Conservation (phyloP, 2,797 vertebrate genomes). For the Notamacropus eugenii region DNA sequence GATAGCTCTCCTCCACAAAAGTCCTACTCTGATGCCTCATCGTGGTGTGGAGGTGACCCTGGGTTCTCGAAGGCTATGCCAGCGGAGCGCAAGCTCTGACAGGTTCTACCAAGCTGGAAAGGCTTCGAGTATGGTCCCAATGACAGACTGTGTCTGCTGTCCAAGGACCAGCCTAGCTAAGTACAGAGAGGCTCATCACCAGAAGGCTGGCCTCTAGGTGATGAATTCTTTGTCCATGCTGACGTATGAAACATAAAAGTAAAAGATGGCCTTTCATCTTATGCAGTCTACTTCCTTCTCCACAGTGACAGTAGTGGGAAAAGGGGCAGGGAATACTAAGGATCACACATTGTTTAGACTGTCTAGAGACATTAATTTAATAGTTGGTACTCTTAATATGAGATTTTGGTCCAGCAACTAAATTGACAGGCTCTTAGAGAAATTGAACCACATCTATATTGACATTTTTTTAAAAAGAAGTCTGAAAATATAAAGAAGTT, state of each 20-base stretch:
- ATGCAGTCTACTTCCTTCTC: not conserved
- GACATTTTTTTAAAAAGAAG: not conserved
- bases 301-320: not conserved
- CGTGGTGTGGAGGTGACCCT: constrained; percentile 6
- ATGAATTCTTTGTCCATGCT: constrained; percentile 4
- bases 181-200: constrained; percentile 7
- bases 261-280: constrained; percentile 1
- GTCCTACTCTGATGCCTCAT: constrained; percentile 1
- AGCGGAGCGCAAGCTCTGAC: constrained; percentile 2
- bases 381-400: not conserved
- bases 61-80: constrained; percentile 1
- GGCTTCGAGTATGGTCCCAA: constrained; percentile 7
- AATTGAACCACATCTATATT: not conserved
- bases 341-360: not conserved
- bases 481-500: not conserved
- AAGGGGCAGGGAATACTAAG: not conserved
- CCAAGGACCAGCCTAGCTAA: constrained; percentile 1
- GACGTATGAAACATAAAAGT: not conserved
- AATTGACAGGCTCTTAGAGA: not conserved
- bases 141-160: constrained; percentile 5
- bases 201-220: constrained; percentile 7
- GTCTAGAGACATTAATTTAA: not conserved
- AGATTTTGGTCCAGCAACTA: not conserved
- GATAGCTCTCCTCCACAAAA: constrained; percentile 7
- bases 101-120: constrained; percentile 5